A percentile compares a stretch with the other conserved stretches of the same genome.
Conservation (phyloP, 2,797 vertebrate genomes). For the Euthynnus affinis region DNA sequence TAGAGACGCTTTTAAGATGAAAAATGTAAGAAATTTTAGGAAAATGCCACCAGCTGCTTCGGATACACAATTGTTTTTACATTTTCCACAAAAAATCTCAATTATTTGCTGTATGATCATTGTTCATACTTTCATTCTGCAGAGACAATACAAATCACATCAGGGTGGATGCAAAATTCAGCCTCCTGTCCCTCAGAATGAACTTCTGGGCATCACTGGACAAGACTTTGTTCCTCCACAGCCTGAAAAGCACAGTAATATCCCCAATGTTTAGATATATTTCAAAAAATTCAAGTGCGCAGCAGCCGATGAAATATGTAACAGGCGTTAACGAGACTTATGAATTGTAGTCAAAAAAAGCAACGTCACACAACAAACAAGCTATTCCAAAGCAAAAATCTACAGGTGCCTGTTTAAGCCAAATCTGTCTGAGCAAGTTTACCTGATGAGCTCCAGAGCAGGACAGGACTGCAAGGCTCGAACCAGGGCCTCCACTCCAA, state of each 20-base stretch:
- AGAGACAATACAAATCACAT: background rate
- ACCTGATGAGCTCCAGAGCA: constrained; percentile 88
- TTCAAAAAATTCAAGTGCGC: background rate
- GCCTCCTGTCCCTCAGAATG: constrained; percentile 83
- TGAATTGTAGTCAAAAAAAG: background rate
- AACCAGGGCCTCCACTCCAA: constrained; percentile 83
- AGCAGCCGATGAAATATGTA: background rate
- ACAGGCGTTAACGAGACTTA: background rate
- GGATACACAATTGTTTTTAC: background rate
- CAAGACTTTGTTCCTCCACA: constrained; percentile 89
- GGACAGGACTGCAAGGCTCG: constrained; percentile 81
- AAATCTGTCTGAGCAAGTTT: constrained; percentile 32
- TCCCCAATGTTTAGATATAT: background rate
- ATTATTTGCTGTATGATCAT: background rate
- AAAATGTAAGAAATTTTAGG: background rate
- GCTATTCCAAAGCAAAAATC: background rate
- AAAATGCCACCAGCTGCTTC: background rate
- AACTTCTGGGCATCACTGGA: constrained; percentile 61
- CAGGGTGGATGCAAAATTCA: constrained; percentile 88
- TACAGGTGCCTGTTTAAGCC: background rate
- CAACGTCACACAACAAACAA: background rate
- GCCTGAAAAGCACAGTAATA: constrained; percentile 72
- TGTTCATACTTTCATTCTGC: background rate
- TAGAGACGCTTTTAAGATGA: no score
- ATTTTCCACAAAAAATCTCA: background rate